Evolutionary conservation across 2,888 invertebrate species (phyloP).

Genomic region (Tanytarsus gracilentus): DNA sequence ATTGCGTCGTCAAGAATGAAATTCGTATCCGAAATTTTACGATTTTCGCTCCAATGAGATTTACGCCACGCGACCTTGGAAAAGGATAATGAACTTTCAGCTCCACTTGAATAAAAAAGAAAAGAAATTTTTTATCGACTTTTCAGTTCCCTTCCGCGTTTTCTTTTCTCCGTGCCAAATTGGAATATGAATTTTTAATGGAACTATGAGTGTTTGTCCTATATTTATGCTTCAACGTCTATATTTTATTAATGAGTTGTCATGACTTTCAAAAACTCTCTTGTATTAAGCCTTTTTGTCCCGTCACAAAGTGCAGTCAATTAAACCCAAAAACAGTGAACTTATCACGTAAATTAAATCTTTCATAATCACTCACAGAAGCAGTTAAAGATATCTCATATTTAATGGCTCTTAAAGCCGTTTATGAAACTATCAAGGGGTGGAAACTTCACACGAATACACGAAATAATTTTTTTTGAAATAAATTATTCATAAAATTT

Average conservation of each 20-base stretch:
- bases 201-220: too few relatives aligned
- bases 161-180: background rate
- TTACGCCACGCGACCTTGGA: constrained; percentile 17
- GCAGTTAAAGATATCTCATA: background rate
- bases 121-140: constrained; percentile 13
- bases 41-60: background rate
- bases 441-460: too few relatives aligned
- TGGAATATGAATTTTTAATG: constrained; percentile 3
- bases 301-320: too few relatives aligned
- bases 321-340: constrained; percentile 4
- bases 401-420: constrained; percentile 5
- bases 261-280: background rate
- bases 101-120: background rate
- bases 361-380: background rate
- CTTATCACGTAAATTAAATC: constrained; percentile 27
- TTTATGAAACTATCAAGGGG: background rate
- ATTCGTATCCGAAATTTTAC: background rate
- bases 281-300: background rate
- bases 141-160: background rate
- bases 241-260: background rate
- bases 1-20: background rate
- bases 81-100: constrained; percentile 22
- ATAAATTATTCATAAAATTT: too few relatives aligned
- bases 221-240: too few relatives aligned
- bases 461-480: too few relatives aligned